Conservation (phyloP, 2,113 vertebrate genomes). For the Percina caprodes region DNA sequence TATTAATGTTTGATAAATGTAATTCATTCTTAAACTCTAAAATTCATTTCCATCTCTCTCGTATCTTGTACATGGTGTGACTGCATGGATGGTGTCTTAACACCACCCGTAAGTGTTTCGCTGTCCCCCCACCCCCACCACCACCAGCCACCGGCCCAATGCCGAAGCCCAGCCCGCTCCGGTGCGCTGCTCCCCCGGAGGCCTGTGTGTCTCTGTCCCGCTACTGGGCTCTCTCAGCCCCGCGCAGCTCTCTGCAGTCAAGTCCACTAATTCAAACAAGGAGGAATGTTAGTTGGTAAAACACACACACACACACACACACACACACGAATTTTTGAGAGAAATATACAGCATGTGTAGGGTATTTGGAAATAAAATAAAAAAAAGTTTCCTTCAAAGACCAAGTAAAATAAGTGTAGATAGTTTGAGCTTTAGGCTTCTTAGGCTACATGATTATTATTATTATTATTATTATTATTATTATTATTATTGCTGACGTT, state of each 20-base stretch:
- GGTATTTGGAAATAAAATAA: neutral
- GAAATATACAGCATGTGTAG: neutral
- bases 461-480: too few species aligned
- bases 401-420: neutral
- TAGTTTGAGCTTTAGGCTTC: neutral
- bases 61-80: too few species aligned
- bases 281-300: neutral
- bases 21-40: too few species aligned
- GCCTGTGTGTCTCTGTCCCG: neutral
- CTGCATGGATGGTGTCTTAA: too few species aligned
- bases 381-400: too few species aligned
- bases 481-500: neutral
- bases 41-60: neutral
- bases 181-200: neutral
- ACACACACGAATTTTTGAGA: neutral
- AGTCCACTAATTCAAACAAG: neutral
- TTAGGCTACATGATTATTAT: too few species aligned
- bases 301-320: neutral
- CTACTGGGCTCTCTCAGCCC: neutral
- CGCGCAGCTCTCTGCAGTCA: neutral
- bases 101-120: too few species aligned
- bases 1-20: neutral
- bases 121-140: rapidly evolving
- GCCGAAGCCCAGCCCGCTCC: neutral
- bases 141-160: too few species aligned